A percentile compares a stretch with the other conserved stretches of the same genome.
Conservation (phyloP, 2,113 vertebrate species). For the Herpailurus yagouaroundi region DNA sequence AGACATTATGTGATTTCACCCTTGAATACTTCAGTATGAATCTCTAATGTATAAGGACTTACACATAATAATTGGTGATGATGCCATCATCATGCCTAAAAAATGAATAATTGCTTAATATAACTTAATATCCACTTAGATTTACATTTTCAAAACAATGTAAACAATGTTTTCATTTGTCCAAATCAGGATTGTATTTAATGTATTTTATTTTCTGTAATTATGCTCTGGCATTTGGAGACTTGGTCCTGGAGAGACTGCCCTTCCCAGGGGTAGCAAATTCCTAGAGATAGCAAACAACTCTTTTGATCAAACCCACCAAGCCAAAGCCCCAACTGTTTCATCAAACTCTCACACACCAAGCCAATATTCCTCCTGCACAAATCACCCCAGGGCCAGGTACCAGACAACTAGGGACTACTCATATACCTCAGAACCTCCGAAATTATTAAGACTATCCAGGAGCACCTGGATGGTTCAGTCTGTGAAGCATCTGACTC, state of each 20-base stretch:
- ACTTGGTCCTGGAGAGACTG: background rate
- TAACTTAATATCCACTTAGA: background rate
- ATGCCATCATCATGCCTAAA: background rate
- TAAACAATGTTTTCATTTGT: background rate
- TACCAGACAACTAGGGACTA: background rate
- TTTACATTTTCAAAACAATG: conserved; percentile 5
- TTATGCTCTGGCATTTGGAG: background rate
- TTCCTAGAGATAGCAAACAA: background rate
- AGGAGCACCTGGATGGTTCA: background rate
- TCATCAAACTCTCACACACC: conserved; percentile 17
- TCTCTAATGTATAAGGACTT: background rate
- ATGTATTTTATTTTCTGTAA: background rate
- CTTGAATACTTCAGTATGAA: background rate
- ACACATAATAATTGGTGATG: background rate
- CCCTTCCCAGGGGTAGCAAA: background rate
- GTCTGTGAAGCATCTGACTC: no score
- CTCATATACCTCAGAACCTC: background rate
- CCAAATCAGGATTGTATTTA: background rate
- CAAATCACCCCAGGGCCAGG: background rate
- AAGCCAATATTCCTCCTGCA: background rate
- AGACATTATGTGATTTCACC: background rate
- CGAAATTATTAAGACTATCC: background rate
- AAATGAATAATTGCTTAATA: background rate
- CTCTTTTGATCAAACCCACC: background rate
- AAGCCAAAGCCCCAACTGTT: background rate